Evolutionary conservation across 2,113 vertebrate species (phyloP).

Genomic region (Toxotes jaculatrix): DNA sequence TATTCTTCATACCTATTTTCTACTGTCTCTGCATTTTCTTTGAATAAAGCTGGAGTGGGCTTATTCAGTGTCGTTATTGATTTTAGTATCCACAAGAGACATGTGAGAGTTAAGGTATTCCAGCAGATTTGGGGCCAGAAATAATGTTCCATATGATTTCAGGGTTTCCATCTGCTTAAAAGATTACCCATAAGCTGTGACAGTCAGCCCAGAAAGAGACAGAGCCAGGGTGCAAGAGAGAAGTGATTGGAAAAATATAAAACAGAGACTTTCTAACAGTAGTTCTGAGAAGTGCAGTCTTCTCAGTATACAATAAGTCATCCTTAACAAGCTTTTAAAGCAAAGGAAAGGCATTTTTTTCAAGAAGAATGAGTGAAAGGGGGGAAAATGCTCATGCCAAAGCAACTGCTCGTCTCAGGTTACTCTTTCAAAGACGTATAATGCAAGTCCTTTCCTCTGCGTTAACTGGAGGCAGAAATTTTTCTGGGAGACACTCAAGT

Average conservation of each 20-base stretch:
- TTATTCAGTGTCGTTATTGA: slow-evolving; percentile 42
- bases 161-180: slow-evolving; percentile 83
- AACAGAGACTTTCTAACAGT: slow-evolving; percentile 51
- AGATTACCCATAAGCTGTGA: slow-evolving; percentile 77
- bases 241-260: slow-evolving; percentile 73
- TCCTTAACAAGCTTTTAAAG: slow-evolving; percentile 30
- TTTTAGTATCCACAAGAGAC: slow-evolving; percentile 50
- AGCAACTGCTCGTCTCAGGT: slow-evolving; percentile 71
- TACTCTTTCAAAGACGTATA: slow-evolving; percentile 67
- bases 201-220: slow-evolving; percentile 64
- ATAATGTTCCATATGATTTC: slow-evolving; percentile 80
- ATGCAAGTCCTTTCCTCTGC: slow-evolving; percentile 63
- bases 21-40: not conserved
- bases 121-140: slow-evolving; percentile 63
- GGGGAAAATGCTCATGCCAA: slow-evolving; percentile 10
- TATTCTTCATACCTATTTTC: not conserved
- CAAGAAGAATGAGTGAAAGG: slow-evolving; percentile 8
- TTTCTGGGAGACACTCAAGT: slow-evolving; percentile 26
- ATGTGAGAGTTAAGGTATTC: slow-evolving; percentile 46
- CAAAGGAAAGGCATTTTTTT: slow-evolving; percentile 43
- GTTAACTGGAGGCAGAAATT: slow-evolving; percentile 49
- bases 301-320: slow-evolving; percentile 17
- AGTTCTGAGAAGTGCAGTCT: slow-evolving; percentile 41
- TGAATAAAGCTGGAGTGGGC: not conserved
- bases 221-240: slow-evolving; percentile 60